A percentile compares a stretch with the other conserved stretches of the same genome.
phyloP scores from a whole-genome alignment of 2,113 vertebrate species.

The Eudorcas thomsonii region DNA sequence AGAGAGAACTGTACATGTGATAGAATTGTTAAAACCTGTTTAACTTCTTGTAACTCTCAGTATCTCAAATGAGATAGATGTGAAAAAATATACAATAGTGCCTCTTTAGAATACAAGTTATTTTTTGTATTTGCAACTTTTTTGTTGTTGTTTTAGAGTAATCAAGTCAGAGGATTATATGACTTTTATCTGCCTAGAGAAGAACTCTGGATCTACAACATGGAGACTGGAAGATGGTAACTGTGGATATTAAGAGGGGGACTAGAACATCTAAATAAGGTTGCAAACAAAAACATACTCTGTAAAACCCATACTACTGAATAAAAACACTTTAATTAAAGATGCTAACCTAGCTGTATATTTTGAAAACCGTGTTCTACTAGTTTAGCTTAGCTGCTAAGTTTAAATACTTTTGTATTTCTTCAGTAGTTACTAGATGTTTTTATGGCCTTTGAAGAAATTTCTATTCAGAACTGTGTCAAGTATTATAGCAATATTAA shows the following conservation, averaged over 20 bases:
- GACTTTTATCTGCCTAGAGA: constrained; percentile 95
- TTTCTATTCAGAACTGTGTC: not conserved
- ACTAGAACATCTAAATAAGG: not conserved
- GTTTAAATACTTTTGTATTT: not conserved
- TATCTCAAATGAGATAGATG: not conserved
- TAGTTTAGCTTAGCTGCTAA: not conserved
- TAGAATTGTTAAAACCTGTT: not conserved
- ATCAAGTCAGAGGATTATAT: constrained; percentile 87
- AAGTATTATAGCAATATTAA: not conserved
- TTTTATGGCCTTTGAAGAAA: not conserved
- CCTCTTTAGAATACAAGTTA: not conserved
- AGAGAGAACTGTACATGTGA: not conserved
- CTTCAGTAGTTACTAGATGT: not conserved
- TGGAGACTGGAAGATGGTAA: constrained; percentile 95
- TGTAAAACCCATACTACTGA: not conserved
- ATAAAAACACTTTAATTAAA: constrained; percentile 22
- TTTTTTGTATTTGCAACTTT: constrained; percentile 34
- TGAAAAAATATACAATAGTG: not conserved
- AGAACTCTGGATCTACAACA: constrained; percentile 96
- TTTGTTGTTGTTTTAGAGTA: constrained; percentile 83
- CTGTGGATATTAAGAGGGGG: constrained; percentile 30
- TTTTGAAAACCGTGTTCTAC: not conserved
- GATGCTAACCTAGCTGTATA: not conserved
- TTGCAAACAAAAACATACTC: constrained; percentile 18
- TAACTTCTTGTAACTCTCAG: not conserved